A percentile compares a stretch with the other conserved stretches of the same genome.
These are phyloP conservation scores for Crocodylus rhombifer DNA, from an alignment of 2,797 vertebrate genomes.

Conservation along the genomic window DNA sequence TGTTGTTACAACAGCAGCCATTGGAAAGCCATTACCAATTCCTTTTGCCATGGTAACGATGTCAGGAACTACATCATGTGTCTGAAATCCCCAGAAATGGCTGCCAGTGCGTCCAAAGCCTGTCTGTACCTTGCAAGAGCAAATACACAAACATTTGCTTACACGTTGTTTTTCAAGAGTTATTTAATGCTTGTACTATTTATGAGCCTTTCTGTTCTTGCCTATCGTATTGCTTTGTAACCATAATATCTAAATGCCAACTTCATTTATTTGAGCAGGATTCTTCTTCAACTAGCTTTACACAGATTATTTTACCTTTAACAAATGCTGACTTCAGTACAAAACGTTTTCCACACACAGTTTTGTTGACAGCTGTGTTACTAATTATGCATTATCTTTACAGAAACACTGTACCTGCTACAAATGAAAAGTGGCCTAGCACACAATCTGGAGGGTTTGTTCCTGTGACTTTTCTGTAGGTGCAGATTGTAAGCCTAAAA, in stretches of 20 bases:
- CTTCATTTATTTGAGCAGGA: neutral
- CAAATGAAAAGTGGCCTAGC: neutral
- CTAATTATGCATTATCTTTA: neutral
- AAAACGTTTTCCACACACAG: neutral
- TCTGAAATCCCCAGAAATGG: constrained; percentile 96
- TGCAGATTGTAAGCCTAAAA: neutral
- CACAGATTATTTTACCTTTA: neutral
- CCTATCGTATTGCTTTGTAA: neutral
- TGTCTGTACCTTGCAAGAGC: constrained; percentile 90
- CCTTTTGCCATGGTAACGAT: constrained; percentile 96
- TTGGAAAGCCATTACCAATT: constrained; percentile 96
- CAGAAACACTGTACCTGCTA: neutral
- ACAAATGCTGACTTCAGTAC: neutral
- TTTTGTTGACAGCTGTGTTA: neutral
- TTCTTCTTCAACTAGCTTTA: neutral
- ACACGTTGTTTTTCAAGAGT: neutral
- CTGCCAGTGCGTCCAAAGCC: constrained; percentile 94
- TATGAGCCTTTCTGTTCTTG: neutral
- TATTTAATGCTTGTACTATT: neutral
- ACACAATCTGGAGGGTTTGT: neutral
- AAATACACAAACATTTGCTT: neutral
- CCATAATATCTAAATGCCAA: neutral
- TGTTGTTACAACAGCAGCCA: constrained; percentile 94
- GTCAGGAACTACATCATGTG: constrained; percentile 90
- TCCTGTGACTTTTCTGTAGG: no score